Conservation (phyloP, 2,797 vertebrate genomes). For the Diceros bicornis region DNA sequence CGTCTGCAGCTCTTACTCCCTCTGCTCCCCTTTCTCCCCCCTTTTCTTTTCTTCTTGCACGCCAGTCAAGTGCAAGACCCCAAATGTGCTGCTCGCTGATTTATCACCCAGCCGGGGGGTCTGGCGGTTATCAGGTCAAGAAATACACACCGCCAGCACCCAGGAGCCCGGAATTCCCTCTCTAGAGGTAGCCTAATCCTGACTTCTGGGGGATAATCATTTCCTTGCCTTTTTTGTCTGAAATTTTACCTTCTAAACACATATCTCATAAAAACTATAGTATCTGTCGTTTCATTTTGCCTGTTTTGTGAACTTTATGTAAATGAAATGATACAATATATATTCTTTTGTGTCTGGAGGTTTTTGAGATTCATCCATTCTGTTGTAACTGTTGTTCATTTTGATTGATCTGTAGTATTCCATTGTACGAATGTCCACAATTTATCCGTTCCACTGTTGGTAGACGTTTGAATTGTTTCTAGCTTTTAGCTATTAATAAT, state of each 20-base stretch:
- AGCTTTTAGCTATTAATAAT: not conserved
- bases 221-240: not conserved
- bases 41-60: not conserved
- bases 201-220: not conserved
- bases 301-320: not conserved
- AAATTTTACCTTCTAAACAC: not conserved
- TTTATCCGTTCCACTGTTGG: not conserved
- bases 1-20: not conserved
- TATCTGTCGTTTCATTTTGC: not conserved
- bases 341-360: not conserved
- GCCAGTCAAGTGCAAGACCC: not conserved
- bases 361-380: not conserved
- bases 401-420: not conserved
- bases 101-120: not conserved
- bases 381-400: not conserved
- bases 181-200: not conserved
- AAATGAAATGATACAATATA: not conserved
- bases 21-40: not conserved
- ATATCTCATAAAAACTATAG: accelerated
- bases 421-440: not conserved
- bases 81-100: accelerated
- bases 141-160: not conserved
- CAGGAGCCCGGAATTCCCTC: not conserved
- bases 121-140: not conserved
- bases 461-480: not conserved